Percentiles rank a stretch among this genome's conserved stretches.
Evolutionary conservation across 1,140 invertebrate genomes (phyloP).

Genomic region (Hylyphantes graminicola): DNA sequence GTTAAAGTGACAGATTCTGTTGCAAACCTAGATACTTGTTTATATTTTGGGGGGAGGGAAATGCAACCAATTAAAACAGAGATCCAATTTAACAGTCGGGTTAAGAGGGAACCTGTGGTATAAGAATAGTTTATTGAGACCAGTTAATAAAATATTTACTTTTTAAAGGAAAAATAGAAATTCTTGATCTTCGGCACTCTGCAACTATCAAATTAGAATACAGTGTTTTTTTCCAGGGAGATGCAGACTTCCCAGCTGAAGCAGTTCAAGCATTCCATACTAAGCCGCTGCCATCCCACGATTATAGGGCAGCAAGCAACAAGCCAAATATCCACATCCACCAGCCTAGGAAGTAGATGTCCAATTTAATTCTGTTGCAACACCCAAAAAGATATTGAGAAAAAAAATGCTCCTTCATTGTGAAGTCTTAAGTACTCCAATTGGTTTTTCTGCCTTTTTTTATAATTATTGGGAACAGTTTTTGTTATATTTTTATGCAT

Average conservation of each 20-base stretch:
- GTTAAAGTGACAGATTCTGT: too few species aligned
- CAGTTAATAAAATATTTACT: neutral
- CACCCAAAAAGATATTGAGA: neutral
- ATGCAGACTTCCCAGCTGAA: conserved; percentile 87
- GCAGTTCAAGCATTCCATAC: conserved; percentile 82
- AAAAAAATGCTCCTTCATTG: neutral
- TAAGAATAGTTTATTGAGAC: neutral
- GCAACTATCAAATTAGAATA: neutral
- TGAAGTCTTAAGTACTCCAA: neutral
- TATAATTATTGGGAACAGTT: conserved; percentile 44
- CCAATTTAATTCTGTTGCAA: neutral
- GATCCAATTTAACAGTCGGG: too few species aligned
- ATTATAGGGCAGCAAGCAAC: conserved; percentile 71
- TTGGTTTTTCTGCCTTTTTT: conserved; percentile 26
- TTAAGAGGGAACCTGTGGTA: too few species aligned
- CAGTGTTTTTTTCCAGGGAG: conserved; percentile 72
- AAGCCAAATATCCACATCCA: conserved; percentile 74
- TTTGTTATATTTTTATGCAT: conserved; percentile 55
- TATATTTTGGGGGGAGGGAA: too few species aligned
- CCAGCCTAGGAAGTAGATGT: conserved; percentile 80
- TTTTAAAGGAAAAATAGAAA: neutral
- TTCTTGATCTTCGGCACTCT: neutral
- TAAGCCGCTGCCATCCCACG: conserved; percentile 77
- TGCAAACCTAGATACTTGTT: too few species aligned
- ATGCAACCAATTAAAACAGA: too few species aligned